Percentiles rank a stretch among this genome's conserved stretches.
These are phyloP conservation scores for Blastobasis adustella DNA, from an alignment of 2,888 invertebrate genomes.

Conservation along the genomic window DNA sequence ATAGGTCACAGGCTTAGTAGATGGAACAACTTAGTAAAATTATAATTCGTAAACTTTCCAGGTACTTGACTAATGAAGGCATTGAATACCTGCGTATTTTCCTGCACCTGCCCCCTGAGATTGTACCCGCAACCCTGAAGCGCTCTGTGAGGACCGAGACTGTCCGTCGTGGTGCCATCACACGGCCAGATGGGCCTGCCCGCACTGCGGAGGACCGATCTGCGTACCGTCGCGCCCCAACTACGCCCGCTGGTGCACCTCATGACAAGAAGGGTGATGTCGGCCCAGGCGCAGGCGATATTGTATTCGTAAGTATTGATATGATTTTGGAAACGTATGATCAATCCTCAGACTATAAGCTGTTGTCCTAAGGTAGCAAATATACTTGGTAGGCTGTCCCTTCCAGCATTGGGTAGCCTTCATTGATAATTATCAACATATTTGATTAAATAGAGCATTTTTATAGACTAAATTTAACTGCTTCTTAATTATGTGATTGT, in stretches of 20 bases:
- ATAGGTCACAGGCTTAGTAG: too few species aligned
- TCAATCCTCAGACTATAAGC: too few species aligned
- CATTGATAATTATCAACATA: too few species aligned
- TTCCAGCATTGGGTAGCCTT: too few species aligned
- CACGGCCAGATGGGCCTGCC: slow-evolving; percentile 81
- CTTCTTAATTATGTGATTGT: neutral
- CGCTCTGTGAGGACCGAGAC: slow-evolving; percentile 91
- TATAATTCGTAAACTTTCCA: slow-evolving; percentile 26
- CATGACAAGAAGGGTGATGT: slow-evolving; percentile 97
- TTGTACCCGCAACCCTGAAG: slow-evolving; percentile 98
- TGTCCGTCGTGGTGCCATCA: slow-evolving; percentile 82
- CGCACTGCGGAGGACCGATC: slow-evolving; percentile 89
- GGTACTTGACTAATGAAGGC: slow-evolving; percentile 97
- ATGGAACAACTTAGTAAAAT: too few species aligned
- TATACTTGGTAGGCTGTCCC: too few species aligned
- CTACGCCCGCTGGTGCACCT: slow-evolving; percentile 68
- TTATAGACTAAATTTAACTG: too few species aligned
- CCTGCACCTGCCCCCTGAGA: slow-evolving; percentile 97
- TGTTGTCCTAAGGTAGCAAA: neutral
- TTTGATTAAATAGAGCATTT: too few species aligned
- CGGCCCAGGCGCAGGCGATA: slow-evolving; percentile 93
- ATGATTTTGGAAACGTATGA: too few species aligned
- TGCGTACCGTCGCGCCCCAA: slow-evolving; percentile 86
- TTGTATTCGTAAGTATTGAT: slow-evolving; percentile 84
- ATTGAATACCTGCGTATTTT: slow-evolving; percentile 96